A percentile compares a stretch with the other conserved stretches of the same genome.
phyloP scores from a whole-genome alignment of 2,797 vertebrate species.

The Lepilemur septentrionalis region DNA sequence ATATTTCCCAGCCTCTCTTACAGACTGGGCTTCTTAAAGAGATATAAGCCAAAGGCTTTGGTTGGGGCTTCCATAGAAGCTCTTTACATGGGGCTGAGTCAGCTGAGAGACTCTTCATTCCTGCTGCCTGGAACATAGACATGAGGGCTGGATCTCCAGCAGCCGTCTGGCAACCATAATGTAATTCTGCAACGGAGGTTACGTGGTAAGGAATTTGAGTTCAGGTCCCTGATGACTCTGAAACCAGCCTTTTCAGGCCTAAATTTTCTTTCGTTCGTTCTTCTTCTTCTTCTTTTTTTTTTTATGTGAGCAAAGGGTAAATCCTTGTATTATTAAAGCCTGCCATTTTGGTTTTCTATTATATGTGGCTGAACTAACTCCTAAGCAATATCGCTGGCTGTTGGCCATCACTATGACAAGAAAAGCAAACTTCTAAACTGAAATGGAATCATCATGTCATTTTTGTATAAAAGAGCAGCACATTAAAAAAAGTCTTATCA shows the following conservation, averaged over 20 bases:
- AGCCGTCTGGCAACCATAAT: not conserved
- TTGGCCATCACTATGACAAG: not conserved
- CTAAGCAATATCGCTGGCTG: not conserved
- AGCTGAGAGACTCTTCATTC: not conserved
- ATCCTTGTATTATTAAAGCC: not conserved
- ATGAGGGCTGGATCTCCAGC: not conserved
- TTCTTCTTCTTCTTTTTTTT: not conserved
- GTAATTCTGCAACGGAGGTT: not conserved
- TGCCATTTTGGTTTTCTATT: not conserved
- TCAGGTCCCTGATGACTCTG: not conserved
- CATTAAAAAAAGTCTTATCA: not conserved
- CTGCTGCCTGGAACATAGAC: not conserved
- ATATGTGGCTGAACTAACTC: not conserved
- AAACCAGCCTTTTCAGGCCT: not conserved
- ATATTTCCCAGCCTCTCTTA: not conserved
- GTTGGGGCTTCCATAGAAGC: not conserved
- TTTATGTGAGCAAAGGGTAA: not conserved
- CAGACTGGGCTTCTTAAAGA: not conserved
- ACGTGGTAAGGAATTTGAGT: not conserved
- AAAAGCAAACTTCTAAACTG: not conserved
- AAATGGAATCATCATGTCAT: not conserved
- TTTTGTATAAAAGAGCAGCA: not conserved
- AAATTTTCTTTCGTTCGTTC: not conserved
- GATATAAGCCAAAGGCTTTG: not conserved
- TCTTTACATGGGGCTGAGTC: not conserved